Percentiles rank a stretch among this genome's conserved stretches.
These are phyloP conservation scores for Rhodinocichla rosea DNA, from an alignment of 2,113 vertebrate genomes.

Conservation along the genomic window DNA sequence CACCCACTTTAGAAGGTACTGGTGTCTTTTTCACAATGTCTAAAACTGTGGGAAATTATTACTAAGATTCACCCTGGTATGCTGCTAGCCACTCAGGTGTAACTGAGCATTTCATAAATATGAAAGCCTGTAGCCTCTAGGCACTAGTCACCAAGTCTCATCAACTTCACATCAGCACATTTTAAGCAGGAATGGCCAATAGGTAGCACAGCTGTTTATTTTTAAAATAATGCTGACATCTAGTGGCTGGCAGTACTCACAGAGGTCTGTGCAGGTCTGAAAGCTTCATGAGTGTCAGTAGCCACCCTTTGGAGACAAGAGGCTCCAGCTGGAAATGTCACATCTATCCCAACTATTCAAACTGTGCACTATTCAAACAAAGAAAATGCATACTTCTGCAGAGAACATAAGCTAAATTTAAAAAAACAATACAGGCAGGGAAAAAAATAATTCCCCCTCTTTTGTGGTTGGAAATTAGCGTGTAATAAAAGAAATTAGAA, in stretches of 20 bases:
- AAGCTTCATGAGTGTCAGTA: fast-evolving
- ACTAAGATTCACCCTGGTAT: not conserved
- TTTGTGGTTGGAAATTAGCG: not conserved
- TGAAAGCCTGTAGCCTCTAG: not conserved
- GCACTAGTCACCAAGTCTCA: not conserved
- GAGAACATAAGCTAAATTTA: not conserved
- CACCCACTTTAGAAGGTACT: not conserved
- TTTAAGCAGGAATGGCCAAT: not conserved
- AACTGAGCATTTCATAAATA: not conserved
- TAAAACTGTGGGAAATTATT: not conserved
- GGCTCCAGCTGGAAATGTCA: not conserved
- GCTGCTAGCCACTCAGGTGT: not conserved
- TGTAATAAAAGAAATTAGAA: not conserved
- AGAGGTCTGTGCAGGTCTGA: fast-evolving
- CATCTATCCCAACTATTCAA: too few relatives aligned
- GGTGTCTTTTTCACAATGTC: not conserved
- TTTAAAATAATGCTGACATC: conserved; percentile 53
- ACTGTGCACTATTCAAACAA: not conserved
- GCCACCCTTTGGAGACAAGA: not conserved
- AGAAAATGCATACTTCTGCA: not conserved
- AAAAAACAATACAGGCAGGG: not conserved
- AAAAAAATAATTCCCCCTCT: not conserved
- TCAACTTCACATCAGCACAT: not conserved
- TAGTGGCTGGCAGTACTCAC: not conserved
- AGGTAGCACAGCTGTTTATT: not conserved